These are phyloP conservation scores for Chrysopilus asiliformis DNA, from an alignment of 2,888 invertebrate species.

Conservation along the genomic window DNA sequence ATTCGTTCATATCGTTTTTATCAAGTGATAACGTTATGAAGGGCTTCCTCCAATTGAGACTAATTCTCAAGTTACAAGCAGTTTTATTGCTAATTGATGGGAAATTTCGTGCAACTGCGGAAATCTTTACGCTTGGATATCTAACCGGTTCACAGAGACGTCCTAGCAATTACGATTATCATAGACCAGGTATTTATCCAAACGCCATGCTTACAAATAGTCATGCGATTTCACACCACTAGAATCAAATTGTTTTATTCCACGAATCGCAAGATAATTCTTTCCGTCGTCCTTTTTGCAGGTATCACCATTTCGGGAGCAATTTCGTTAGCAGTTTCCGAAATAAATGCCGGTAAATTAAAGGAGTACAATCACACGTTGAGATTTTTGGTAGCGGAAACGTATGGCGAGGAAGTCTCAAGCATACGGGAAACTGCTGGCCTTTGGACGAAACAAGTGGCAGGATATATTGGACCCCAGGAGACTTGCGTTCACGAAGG, in stretches of 20 bases:
- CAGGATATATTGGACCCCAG: conserved; percentile 80
- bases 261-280: too few relatives aligned
- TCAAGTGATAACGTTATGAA: conserved; percentile 10
- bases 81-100: conserved; percentile 8
- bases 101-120: conserved; percentile 26
- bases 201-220: too few relatives aligned
- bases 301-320: conserved; percentile 61
- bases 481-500: conserved; percentile 79
- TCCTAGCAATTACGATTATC: conserved; percentile 65
- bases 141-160: conserved; percentile 71
- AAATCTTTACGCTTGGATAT: conserved; percentile 67
- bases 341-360: conserved; percentile 54
- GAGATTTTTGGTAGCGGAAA: conserved; percentile 74
- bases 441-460: conserved; percentile 69
- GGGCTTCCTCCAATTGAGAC: conserved; percentile 8
- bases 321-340: conserved; percentile 72
- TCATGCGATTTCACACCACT: too few relatives aligned
- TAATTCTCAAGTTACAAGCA: conserved; percentile 9
- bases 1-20: neutral
- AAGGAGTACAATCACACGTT: conserved; percentile 52
- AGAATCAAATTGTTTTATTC: too few relatives aligned
- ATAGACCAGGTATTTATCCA: conserved; percentile 51
- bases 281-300: too few relatives aligned
- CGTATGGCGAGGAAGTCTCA: conserved; percentile 75
- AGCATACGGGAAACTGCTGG: conserved; percentile 77